Evolutionary conservation across 2,797 vertebrate genomes (phyloP).

Genomic region (Chrosomus eos): DNA sequence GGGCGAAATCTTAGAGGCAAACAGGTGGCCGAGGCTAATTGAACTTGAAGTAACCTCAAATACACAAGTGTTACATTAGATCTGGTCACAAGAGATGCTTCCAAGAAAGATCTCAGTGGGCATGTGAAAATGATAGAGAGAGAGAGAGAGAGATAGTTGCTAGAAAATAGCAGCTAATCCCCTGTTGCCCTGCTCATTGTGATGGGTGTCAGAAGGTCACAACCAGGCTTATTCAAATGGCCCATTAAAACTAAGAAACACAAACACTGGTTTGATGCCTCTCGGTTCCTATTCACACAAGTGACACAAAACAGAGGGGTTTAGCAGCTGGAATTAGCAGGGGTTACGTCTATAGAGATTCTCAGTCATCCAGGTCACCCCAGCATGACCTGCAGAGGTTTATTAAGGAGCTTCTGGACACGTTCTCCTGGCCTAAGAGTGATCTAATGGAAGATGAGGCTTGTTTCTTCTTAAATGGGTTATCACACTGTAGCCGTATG

Average conservation of each 20-base stretch:
- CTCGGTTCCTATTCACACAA: conserved; percentile 57
- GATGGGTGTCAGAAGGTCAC: conserved; percentile 60
- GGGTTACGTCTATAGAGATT: conserved; percentile 44
- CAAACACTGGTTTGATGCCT: conserved; percentile 60
- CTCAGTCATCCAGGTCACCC: conserved; percentile 12
- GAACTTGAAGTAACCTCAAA: conserved; percentile 41
- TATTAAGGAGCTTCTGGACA: conserved; percentile 5
- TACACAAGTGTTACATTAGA: conserved; percentile 44
- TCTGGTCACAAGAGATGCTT: conserved; percentile 36
- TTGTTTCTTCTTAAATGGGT: conserved; percentile 17
- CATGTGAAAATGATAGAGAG: background rate
- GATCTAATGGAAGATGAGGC: conserved; percentile 41
- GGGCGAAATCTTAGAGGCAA: conserved; percentile 43
- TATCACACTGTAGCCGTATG: background rate
- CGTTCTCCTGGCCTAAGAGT: background rate
- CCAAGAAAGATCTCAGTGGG: conserved; percentile 42
- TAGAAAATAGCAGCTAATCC: conserved; percentile 43
- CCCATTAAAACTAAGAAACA: conserved; percentile 65
- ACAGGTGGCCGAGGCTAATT: conserved; percentile 47
- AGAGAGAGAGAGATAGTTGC: background rate
- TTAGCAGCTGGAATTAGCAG: conserved; percentile 50
- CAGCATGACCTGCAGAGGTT: conserved; percentile 10
- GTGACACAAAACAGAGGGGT: conserved; percentile 59
- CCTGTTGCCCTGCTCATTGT: conserved; percentile 61
- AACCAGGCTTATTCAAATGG: conserved; percentile 61